Evolutionary conservation across 2,797 vertebrate genomes (phyloP).

Genomic region (Buphagus erythrorhynchus): DNA sequence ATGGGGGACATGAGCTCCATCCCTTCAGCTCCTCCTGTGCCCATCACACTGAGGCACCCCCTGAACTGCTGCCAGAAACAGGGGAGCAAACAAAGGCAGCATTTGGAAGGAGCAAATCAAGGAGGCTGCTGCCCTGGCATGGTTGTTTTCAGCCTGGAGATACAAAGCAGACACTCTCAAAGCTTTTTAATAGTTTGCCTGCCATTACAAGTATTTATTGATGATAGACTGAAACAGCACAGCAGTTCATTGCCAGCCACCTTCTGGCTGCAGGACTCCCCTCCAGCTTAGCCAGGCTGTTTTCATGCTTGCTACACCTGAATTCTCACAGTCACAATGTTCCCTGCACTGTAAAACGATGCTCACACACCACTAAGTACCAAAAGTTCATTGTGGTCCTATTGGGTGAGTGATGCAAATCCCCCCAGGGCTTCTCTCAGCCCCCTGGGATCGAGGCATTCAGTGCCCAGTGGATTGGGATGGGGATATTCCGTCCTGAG

Average conservation of each 20-base stretch:
- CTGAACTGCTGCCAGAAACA: background rate
- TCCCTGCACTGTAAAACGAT: background rate
- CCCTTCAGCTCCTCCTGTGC: background rate
- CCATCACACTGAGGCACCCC: background rate
- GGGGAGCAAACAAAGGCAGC: background rate
- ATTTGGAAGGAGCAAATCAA: background rate
- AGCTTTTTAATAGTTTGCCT: background rate
- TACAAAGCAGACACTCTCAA: background rate
- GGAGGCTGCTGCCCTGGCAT: background rate
- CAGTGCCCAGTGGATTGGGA: background rate
- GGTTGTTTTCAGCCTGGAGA: background rate
- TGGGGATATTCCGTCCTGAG: background rate
- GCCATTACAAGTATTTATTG: background rate
- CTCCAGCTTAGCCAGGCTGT: background rate
- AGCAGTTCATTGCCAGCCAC: background rate
- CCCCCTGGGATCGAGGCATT: background rate
- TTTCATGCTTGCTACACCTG: background rate
- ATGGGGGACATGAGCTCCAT: rapidly evolving
- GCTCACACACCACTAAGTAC: rapidly evolving
- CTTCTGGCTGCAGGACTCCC: background rate
- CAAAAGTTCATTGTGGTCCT: background rate
- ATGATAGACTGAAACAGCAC: background rate
- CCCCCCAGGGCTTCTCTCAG: background rate
- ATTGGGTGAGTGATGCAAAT: rapidly evolving
- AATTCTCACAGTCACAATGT: background rate